Evolutionary conservation across 2,113 vertebrate genomes (phyloP).

Genomic region (Mirounga angustirostris): DNA sequence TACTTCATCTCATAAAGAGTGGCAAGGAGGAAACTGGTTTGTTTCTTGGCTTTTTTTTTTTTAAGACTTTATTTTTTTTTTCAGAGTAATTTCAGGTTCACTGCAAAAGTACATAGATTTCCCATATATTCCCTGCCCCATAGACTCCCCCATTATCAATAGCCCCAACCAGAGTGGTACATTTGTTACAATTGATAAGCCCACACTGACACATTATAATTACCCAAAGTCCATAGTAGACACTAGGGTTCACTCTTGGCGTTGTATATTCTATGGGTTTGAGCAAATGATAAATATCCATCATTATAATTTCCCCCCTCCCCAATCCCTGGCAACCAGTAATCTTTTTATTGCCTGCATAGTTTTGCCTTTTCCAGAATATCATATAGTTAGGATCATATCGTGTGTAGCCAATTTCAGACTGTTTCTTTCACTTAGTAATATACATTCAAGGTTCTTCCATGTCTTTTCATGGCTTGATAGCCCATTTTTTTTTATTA

Average conservation of each 20-base stretch:
- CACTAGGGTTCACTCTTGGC: neutral
- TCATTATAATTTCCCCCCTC: neutral
- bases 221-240: neutral
- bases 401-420: neutral
- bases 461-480: neutral
- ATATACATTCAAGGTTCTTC: neutral
- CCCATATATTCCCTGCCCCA: neutral
- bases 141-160: neutral
- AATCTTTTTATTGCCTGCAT: neutral
- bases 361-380: neutral
- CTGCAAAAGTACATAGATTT: neutral
- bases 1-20: neutral
- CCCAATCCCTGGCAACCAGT: neutral
- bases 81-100: neutral
- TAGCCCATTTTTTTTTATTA: too few species aligned
- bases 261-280: neutral
- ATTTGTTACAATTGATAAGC: neutral
- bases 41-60: neutral
- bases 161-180: neutral
- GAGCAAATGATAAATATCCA: neutral
- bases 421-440: neutral
- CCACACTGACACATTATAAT: neutral
- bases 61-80: neutral
- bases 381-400: neutral
- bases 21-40: neutral